Evolutionary conservation across 1,140 invertebrate genomes (phyloP).

Genomic region (Lanistes nyassanus): DNA sequence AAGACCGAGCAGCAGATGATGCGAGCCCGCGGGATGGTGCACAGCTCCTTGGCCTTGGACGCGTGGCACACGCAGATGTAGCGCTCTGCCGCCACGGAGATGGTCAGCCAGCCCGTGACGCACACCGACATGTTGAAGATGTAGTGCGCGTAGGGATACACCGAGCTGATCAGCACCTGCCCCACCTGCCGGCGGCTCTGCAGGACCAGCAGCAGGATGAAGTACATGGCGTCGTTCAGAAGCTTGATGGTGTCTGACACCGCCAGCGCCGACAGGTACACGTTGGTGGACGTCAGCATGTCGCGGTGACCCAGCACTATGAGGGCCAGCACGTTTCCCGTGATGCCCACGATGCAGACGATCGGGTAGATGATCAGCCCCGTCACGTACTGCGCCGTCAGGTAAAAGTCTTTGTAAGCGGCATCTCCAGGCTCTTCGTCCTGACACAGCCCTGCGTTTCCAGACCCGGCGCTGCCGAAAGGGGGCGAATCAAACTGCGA

Average conservation of each 20-base stretch:
- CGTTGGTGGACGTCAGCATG: conserved; percentile 81
- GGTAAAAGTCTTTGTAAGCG: conserved; percentile 53
- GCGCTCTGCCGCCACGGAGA: conserved; percentile 93
- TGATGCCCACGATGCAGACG: conserved; percentile 76
- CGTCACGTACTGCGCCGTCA: conserved; percentile 59
- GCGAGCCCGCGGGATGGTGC: conserved; percentile 72
- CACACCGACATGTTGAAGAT: conserved; percentile 63
- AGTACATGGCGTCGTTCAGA: conserved; percentile 77
- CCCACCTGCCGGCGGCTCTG: conserved; percentile 42
- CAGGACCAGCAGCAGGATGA: conserved; percentile 71
- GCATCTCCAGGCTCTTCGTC: conserved; percentile 16
- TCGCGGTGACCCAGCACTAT: conserved; percentile 78
- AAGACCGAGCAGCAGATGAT: conserved; percentile 55
- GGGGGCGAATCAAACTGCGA: not conserved
- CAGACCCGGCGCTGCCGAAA: not conserved
- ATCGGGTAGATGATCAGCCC: conserved; percentile 76
- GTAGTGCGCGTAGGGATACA: conserved; percentile 66
- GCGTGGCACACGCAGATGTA: conserved; percentile 96
- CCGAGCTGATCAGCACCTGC: conserved; percentile 44
- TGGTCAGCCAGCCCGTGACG: conserved; percentile 88
- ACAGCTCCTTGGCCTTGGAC: conserved; percentile 84
- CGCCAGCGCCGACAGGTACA: conserved; percentile 79
- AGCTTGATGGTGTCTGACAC: conserved; percentile 81
- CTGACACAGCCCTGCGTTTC: not conserved
- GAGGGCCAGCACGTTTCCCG: conserved; percentile 79